These are phyloP conservation scores for Dryobotodes eremita DNA, from an alignment of 2,888 invertebrate species.

Conservation along the genomic window DNA sequence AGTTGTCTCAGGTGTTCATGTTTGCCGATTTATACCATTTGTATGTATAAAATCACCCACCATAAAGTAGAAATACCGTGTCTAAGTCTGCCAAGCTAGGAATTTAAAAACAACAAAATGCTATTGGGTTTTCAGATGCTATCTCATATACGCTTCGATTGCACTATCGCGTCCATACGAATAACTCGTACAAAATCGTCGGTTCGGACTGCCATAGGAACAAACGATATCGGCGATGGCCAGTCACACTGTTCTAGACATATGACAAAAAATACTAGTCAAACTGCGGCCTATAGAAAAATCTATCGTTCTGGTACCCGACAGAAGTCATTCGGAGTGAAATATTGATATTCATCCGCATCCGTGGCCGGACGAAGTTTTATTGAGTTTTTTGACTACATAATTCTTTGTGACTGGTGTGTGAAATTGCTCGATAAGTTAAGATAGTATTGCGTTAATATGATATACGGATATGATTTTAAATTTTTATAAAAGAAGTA, in stretches of 20 bases:
- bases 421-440: constrained; percentile 29
- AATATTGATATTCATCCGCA: constrained; percentile 57
- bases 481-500: not conserved
- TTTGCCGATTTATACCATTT: not conserved
- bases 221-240: constrained; percentile 12
- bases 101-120: not conserved
- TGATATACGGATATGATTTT: not conserved
- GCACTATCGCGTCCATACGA: not conserved
- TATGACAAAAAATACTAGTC: constrained; percentile 39
- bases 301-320: constrained; percentile 8
- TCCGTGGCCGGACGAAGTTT: constrained; percentile 23
- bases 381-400: constrained; percentile 51
- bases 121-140: not conserved
- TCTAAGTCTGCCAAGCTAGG: not conserved
- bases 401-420: constrained; percentile 18
- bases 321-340: constrained; percentile 50
- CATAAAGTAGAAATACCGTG: not conserved
- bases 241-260: constrained; percentile 39
- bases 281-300: constrained; percentile 12
- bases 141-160: not conserved
- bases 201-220: not conserved
- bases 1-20: not conserved
- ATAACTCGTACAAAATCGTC: constrained; percentile 30
- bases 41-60: not conserved
- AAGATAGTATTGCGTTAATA: not conserved